Conservation (phyloP, 2,113 vertebrate species). For the Paramormyrops kingsleyae region DNA sequence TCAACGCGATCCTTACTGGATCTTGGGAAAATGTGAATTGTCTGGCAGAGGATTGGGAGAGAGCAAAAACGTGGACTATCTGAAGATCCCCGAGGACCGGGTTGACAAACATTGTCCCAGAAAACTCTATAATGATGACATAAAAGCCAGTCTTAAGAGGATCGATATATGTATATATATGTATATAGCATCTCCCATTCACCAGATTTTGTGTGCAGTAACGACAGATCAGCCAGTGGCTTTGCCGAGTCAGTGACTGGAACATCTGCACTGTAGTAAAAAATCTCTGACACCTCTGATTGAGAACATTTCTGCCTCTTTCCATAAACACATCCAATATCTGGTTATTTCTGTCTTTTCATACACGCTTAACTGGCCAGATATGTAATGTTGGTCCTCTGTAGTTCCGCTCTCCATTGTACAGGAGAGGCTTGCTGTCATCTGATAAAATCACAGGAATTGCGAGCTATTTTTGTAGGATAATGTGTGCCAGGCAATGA, state of each 20-base stretch:
- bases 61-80: not conserved
- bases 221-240: not conserved
- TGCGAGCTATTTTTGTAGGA: not conserved
- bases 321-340: not conserved
- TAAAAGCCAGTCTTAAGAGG: not conserved
- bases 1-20: not conserved
- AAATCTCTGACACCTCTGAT: not conserved
- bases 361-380: not conserved
- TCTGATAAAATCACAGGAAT: constrained; percentile 7
- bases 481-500: not conserved
- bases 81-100: not conserved
- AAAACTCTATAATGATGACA: not conserved
- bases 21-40: not conserved
- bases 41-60: not conserved
- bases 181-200: not conserved
- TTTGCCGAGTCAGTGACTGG: not conserved
- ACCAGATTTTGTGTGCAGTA: not conserved
- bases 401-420: not conserved
- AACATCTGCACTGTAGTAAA: not conserved
- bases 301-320: not conserved
- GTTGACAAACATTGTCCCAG: not conserved
- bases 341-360: not conserved
- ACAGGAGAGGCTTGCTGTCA: not conserved
- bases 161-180: too few species aligned
- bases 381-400: not conserved